Evolutionary conservation across 2,113 vertebrate species (phyloP).

Genomic region (Rhipidura dahli): DNA sequence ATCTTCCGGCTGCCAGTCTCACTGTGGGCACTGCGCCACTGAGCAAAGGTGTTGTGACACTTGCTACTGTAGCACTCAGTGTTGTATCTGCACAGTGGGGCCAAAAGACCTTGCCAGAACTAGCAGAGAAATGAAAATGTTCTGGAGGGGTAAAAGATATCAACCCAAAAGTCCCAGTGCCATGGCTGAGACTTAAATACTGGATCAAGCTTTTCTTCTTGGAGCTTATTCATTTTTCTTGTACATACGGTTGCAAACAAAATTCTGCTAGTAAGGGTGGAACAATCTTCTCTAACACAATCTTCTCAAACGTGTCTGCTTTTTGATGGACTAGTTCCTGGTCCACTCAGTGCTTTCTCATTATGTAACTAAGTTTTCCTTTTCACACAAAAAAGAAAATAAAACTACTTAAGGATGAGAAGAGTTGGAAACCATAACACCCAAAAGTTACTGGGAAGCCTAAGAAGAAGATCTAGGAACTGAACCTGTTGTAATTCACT

Average conservation of each 20-base stretch:
- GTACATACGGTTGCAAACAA: neutral
- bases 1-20: neutral
- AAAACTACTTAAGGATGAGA: neutral
- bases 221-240: neutral
- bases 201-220: neutral
- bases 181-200: neutral
- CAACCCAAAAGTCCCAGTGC: neutral
- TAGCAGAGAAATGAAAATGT: neutral
- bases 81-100: neutral
- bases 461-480: neutral
- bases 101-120: neutral
- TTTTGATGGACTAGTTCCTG: neutral
- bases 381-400: neutral
- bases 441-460: neutral
- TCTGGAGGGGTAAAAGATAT: neutral
- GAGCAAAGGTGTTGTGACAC: neutral
- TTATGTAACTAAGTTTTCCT: neutral
- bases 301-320: neutral
- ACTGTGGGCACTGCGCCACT: neutral
- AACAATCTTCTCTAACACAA: neutral
- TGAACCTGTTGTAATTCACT: neutral
- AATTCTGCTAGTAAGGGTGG: neutral
- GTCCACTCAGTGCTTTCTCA: neutral
- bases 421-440: neutral
- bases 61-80: neutral